phyloP scores from a whole-genome alignment of 2,113 vertebrate genomes.

The Romanogobio albipinnatus region DNA sequence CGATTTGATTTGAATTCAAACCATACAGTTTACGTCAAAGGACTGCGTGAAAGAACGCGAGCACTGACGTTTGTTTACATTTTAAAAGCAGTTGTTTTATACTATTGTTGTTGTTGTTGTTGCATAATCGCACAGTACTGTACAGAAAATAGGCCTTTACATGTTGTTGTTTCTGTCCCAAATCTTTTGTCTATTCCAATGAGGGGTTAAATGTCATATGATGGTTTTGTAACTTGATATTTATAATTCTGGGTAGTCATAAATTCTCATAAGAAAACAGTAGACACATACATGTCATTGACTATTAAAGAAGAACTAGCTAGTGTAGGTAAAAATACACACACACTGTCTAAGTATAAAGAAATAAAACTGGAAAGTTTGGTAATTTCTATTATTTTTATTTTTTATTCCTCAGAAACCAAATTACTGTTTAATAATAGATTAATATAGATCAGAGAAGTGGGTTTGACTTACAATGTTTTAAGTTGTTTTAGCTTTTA shows the following conservation, averaged over 20 bases:
- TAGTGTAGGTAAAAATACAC: too few relatives aligned
- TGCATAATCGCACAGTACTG: background rate
- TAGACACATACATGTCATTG: too few relatives aligned
- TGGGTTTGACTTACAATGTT: background rate
- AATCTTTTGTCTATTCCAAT: background rate
- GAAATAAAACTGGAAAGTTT: background rate
- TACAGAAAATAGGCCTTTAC: background rate
- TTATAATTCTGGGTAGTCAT: background rate
- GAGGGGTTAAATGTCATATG: background rate
- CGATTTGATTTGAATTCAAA: background rate
- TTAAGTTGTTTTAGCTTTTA: background rate
- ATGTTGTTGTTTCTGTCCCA: background rate
- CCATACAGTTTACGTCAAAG: background rate
- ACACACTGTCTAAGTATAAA: background rate
- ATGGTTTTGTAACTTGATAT: background rate
- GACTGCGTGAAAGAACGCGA: background rate
- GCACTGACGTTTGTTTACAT: background rate
- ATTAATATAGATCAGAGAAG: background rate
- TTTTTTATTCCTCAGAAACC: background rate
- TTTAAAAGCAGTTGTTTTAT: background rate
- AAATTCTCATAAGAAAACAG: background rate
- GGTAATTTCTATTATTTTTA: background rate
- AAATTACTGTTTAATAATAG: background rate
- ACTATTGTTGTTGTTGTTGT: background rate
- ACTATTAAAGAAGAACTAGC: background rate